Conservation (phyloP, 2,113 vertebrate species). For the Probosciger aterrimus region DNA sequence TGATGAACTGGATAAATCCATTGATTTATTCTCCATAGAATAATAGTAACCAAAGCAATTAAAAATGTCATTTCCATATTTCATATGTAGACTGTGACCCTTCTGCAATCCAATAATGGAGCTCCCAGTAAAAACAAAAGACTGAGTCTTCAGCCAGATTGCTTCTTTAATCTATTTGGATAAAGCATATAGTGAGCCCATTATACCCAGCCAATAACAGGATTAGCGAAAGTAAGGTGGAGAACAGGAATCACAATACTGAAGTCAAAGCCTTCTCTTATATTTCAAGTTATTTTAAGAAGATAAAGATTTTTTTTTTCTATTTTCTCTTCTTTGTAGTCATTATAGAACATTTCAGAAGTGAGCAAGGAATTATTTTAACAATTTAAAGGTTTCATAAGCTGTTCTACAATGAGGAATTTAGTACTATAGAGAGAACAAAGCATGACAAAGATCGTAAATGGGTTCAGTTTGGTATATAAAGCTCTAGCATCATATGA, state of each 20-base stretch:
- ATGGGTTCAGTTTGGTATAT: not conserved
- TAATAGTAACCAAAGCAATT: not conserved
- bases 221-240: not conserved
- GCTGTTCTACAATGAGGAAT: not conserved
- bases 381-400: not conserved
- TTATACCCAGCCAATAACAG: not conserved
- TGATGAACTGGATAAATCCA: not conserved
- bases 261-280: not conserved
- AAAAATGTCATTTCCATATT: not conserved
- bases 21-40: rapidly evolving
- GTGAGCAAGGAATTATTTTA: not conserved
- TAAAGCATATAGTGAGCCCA: not conserved
- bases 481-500: not conserved
- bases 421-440: not conserved
- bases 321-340: not conserved
- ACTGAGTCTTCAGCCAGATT: not conserved
- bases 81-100: not conserved
- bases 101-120: not conserved
- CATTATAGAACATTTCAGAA: not conserved
- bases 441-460: not conserved
- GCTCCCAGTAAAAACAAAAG: not conserved
- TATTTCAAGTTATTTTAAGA: constrained; percentile 6
- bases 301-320: not conserved
- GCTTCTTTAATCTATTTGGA: not conserved
- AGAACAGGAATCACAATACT: not conserved